Base-by-base conservation (phyloP, 2,797 vertebrate genomes). In the Salarias fasciatus region DNA sequence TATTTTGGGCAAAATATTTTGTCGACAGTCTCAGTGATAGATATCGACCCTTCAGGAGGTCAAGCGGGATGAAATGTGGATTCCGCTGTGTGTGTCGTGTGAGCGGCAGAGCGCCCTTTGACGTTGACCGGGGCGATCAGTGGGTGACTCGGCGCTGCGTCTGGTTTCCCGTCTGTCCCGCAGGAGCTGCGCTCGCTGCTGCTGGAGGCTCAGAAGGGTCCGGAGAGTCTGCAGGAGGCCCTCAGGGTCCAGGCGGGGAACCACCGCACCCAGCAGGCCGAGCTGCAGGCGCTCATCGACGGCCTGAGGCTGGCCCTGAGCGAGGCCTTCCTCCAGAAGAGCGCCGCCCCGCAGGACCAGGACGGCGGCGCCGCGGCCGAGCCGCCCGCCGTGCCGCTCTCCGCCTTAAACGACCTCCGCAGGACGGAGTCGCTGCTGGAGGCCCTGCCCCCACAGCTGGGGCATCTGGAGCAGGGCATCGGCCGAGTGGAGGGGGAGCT, bases 171-270 rank as follows among this genome's bases (percentile, higher is more conserved):
- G 0, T 35, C 13, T 18, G 2, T 35, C 9, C 33, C 69, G 9
- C 90, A 97, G 87, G 98, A 99, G 83, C 85, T 99, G 37, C 97
- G 96, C 87, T 89, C 63, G 59, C 86, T 99, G 50, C 91, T 99
- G 40, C 91, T 97, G 65, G 96, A 97, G 85, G 96, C 97, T 1
- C 97, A 99, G 79, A 98, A 97, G 65, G 97, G 95, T 40, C 97
- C 97, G 0, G 84, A 92, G 65, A 98, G 91, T 74, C 91, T 99
- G 24, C 98, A 99, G 84, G 96, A 98, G 71, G 97, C 94, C 15
- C 95, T 99, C 58, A 90, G 75, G 42, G 91, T 95, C 44, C 98
- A 99, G 83, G 96, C 95, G 0, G 93, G 91, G 24, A 92, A 90
- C 72, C 94, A 98, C 53, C 91, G 88, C 38, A 63, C 88, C 41